Percentiles rank a stretch among this genome's conserved stretches.
Conservation (phyloP, 2,113 vertebrate species). For the Numenius arquata region DNA sequence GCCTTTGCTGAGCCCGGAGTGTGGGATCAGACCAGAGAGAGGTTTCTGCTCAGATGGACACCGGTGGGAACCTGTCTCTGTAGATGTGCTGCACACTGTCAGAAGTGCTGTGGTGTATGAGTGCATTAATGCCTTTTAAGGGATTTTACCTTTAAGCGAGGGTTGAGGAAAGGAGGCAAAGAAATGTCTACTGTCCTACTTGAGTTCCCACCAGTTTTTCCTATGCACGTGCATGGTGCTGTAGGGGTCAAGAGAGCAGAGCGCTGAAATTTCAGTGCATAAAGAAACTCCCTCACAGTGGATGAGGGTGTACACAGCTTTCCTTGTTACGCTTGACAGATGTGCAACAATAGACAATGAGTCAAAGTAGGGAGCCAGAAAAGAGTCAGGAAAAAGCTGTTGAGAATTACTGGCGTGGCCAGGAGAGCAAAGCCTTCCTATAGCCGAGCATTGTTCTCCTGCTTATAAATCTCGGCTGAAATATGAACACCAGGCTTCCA, state of each 20-base stretch:
- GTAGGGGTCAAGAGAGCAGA: neutral
- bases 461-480: conserved; percentile 10
- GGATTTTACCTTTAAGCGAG: neutral
- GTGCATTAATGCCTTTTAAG: no score
- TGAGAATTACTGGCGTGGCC: neutral
- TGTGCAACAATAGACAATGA: conserved; percentile 30
- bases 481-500: neutral
- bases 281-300: neutral
- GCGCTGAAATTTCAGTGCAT: neutral
- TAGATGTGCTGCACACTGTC: accelerated
- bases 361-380: neutral
- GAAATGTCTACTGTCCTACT: neutral
- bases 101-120: no score
- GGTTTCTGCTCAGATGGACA: accelerated
- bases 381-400: neutral
- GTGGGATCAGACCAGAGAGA: neutral
- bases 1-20: no score
- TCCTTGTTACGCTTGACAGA: neutral
- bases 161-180: neutral
- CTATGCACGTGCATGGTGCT: accelerated
- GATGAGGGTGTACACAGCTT: neutral
- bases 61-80: neutral
- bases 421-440: neutral
- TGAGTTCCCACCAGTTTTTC: neutral
- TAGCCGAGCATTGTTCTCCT: neutral